Conservation (phyloP, 2,113 vertebrate genomes). For the Vulpes lagopus region DNA sequence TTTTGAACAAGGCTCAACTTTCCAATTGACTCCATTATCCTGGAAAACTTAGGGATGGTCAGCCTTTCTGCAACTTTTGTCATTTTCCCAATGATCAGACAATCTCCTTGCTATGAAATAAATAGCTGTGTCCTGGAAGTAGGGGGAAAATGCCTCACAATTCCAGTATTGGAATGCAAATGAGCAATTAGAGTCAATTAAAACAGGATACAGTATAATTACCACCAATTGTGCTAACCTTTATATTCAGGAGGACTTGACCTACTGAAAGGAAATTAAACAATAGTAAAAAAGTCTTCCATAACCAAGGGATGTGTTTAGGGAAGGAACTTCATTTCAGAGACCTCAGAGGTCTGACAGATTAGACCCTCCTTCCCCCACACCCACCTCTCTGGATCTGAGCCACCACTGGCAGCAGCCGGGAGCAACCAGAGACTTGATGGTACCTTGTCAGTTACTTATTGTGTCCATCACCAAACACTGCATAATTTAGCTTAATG, state of each 20-base stretch:
- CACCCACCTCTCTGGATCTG: background rate
- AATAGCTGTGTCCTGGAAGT: conserved; percentile 81
- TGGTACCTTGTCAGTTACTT: conserved; percentile 65
- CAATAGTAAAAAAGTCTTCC: conserved; percentile 75
- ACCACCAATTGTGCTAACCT: conserved; percentile 87
- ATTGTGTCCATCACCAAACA: background rate
- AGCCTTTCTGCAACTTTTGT: conserved; percentile 59
- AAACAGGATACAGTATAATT: conserved; percentile 89
- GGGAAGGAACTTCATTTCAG: background rate
- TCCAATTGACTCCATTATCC: background rate
- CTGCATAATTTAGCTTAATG: background rate
- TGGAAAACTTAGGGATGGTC: conserved; percentile 52
- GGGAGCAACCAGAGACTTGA: background rate
- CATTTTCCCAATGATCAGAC: conserved; percentile 80
- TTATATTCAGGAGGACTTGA: conserved; percentile 86
- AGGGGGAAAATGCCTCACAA: conserved; percentile 68
- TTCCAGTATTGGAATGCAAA: conserved; percentile 88
- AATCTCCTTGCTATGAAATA: conserved; percentile 78
- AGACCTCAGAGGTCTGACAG: conserved; percentile 16
- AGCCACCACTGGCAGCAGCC: background rate
- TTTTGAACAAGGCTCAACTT: conserved; percentile 21
- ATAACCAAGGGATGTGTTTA: conserved; percentile 19
- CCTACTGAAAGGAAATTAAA: conserved; percentile 83
- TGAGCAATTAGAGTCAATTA: conserved; percentile 90
- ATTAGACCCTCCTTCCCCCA: background rate